Base-by-base conservation (phyloP, 2,113 vertebrate genomes). In the Crypturellus undulatus region DNA sequence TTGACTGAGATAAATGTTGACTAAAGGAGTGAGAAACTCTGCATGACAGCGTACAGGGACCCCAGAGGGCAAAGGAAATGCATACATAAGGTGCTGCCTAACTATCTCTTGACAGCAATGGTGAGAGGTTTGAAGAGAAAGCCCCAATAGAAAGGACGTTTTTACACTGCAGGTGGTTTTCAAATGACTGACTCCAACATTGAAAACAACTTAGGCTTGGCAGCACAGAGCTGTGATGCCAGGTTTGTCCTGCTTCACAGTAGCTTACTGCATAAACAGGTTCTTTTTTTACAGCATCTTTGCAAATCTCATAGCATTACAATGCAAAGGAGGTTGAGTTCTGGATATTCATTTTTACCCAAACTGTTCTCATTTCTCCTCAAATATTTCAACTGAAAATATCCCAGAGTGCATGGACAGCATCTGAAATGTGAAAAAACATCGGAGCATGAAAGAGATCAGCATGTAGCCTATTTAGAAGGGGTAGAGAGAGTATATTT, bases 331-430 rank as follows among this genome's bases (percentile, higher is more conserved):
- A 93, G 87, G 47, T 38, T 40, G 81, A 56, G 9, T 64, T 86
- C 73, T 58, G 43, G 79, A 25, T 71, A 84, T 90, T 96, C 84
- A 72, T 75, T 95, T 85, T 79, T 75, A 93, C 77, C 72, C 62
- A 94, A 95, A 95, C 24, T 25, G 43, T 43, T 92, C 82, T 95
- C 49, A 32, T 87, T 84, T 90, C 70, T 92, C 62, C 26, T 73
- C 70, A 72, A 85, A 62, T 92, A 92, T 81, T 94, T 92, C 77
- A 80, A 93, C 69, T 59, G 88, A 92, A 97, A 93, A 90, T 84
- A 86, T 84, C 67, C 72, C 79, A 89, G 21, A 49, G 65, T 79
- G 47, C 95, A 95, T 77, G 81, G 83, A 90, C 90, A 96, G 92
- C 52, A 86, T 76, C 72, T 62, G 65, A 92, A 93, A 94, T 81